phyloP scores from a whole-genome alignment of 2,888 invertebrate genomes.

The Koerneria pararmatus region DNA sequence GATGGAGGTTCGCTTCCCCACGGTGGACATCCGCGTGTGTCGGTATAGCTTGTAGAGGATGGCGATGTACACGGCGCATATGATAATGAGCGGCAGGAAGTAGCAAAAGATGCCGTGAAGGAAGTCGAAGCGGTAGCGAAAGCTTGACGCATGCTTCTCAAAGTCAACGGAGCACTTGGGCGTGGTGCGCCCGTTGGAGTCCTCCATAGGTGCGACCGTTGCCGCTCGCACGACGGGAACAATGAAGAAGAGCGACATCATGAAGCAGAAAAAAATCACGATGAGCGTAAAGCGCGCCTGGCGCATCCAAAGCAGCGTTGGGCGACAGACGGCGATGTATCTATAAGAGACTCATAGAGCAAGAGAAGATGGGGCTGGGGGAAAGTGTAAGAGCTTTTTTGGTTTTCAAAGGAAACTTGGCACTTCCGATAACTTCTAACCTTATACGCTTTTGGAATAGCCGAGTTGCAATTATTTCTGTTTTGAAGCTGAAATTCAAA shows the following conservation, averaged over 20 bases:
- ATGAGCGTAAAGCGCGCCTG: slow-evolving; percentile 46
- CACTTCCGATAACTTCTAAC: neutral
- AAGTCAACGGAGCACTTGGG: slow-evolving; percentile 40
- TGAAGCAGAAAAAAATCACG: slow-evolving; percentile 40
- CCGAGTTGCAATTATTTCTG: neutral
- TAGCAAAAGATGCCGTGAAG: slow-evolving; percentile 48
- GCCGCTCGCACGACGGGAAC: slow-evolving; percentile 35
- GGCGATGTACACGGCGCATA: slow-evolving; percentile 51
- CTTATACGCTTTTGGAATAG: neutral
- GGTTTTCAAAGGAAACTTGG: neutral
- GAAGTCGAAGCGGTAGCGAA: slow-evolving; percentile 37
- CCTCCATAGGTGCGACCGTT: neutral
- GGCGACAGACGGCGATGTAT: slow-evolving; percentile 38
- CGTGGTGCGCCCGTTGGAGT: neutral
- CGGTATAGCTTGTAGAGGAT: slow-evolving; percentile 44
- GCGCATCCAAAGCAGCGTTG: slow-evolving; percentile 52
- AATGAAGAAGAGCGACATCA: slow-evolving; percentile 47
- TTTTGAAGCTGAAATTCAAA: neutral
- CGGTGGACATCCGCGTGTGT: slow-evolving; percentile 24
- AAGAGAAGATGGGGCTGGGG: neutral
- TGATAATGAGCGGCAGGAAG: slow-evolving; percentile 46
- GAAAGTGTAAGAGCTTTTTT: neutral
- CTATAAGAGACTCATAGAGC: neutral
- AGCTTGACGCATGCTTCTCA: no score
- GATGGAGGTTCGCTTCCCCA: slow-evolving; percentile 51